phyloP scores from a whole-genome alignment of 2,888 invertebrate species.

The Octonoba sinensis region DNA sequence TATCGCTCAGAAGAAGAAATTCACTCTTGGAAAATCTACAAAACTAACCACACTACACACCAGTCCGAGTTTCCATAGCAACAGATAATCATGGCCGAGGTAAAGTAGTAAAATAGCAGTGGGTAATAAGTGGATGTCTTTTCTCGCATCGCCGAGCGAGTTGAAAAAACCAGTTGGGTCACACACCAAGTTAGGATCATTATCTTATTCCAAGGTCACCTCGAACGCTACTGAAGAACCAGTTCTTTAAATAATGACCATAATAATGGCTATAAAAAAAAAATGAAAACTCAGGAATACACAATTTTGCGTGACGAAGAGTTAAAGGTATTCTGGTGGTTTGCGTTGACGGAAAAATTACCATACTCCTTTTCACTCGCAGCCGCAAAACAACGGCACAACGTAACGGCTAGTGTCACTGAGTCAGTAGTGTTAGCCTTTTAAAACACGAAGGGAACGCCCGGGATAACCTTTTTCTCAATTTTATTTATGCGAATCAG shows the following conservation, averaged over 20 bases:
- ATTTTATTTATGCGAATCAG: too few relatives aligned
- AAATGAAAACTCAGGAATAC: background rate
- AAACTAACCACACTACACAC: background rate
- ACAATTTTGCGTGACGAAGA: slow-evolving; percentile 10
- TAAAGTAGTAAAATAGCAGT: slow-evolving; percentile 8
- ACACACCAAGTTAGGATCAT: slow-evolving; percentile 43
- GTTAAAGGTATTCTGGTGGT: too few relatives aligned
- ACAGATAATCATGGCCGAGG: slow-evolving; percentile 16
- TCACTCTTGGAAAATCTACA: background rate
- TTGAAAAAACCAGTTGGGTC: slow-evolving; percentile 51
- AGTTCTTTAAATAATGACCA: slow-evolving; percentile 38
- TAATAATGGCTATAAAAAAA: slow-evolving; percentile 23
- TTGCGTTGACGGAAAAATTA: too few relatives aligned
- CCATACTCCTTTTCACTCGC: too few relatives aligned
- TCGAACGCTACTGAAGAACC: slow-evolving; percentile 32
- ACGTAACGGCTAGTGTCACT: background rate
- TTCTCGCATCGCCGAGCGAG: slow-evolving; percentile 31
- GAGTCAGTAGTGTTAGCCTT: background rate
- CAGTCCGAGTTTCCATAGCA: slow-evolving; percentile 15
- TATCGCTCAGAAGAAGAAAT: slow-evolving; percentile 2
- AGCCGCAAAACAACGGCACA: background rate
- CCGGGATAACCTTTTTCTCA: too few relatives aligned
- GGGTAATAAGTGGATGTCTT: slow-evolving; percentile 36
- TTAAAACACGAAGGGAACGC: too few relatives aligned
- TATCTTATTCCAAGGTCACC: slow-evolving; percentile 49